phyloP scores from a whole-genome alignment of 2,113 vertebrate species.

The Harpagus bidentatus region DNA sequence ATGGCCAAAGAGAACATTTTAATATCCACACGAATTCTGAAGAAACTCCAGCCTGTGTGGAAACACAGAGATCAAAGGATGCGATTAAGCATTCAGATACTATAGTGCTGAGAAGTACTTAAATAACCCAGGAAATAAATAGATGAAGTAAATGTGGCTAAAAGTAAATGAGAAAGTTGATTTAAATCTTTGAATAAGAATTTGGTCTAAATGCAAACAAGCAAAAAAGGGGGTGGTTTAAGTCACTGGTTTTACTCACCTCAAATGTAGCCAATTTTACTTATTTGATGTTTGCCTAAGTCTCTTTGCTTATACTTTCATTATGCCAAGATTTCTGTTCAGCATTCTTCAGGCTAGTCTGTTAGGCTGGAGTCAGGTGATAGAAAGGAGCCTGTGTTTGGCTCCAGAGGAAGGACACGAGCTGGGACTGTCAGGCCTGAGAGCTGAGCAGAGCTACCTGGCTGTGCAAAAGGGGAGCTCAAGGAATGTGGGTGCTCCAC shows the following conservation, averaged over 20 bases:
- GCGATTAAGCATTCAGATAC: background rate
- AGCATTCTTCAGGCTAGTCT: background rate
- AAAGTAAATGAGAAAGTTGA: background rate
- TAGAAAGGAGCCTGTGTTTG: background rate
- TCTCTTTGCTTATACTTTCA: background rate
- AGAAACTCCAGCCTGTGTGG: background rate
- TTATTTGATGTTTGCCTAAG: background rate
- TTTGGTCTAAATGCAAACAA: background rate
- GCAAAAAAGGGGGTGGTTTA: background rate
- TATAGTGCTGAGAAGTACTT: background rate
- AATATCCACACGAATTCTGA: background rate
- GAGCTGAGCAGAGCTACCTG: background rate
- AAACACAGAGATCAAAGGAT: constrained; percentile 7
- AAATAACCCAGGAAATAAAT: background rate
- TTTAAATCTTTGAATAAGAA: background rate
- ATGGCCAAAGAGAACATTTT: constrained; percentile 48
- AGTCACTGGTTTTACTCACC: background rate
- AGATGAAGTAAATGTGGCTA: background rate
- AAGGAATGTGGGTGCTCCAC: background rate
- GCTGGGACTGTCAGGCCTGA: background rate
- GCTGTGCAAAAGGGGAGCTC: background rate
- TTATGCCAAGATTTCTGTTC: background rate
- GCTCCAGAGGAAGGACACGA: background rate
- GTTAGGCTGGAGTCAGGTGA: background rate
- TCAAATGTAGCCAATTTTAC: background rate